Conservation (phyloP, 2,888 invertebrate species). For the Drosophila tripunctata region DNA sequence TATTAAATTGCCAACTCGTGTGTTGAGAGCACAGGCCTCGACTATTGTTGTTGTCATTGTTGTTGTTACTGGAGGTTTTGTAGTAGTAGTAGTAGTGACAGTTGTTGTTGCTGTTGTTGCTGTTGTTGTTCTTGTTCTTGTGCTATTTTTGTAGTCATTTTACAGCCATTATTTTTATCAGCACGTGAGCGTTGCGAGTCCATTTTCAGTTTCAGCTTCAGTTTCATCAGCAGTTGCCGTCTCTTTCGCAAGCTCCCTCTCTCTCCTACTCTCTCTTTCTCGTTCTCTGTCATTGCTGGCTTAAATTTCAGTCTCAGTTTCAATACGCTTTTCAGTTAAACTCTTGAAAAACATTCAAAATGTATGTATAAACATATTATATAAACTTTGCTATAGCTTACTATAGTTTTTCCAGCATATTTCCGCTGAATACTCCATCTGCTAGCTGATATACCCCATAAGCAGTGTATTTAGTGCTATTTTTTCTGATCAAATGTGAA, state of each 20-base stretch:
- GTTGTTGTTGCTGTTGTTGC: constrained; percentile 37
- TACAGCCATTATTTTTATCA: constrained; percentile 75
- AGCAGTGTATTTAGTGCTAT: background rate
- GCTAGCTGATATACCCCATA: background rate
- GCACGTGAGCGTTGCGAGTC: constrained; percentile 65
- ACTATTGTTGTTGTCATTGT: constrained; percentile 45
- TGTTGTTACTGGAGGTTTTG: constrained; percentile 13
- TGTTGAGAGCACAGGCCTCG: constrained; percentile 39
- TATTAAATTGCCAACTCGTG: constrained; percentile 77
- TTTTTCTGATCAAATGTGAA: background rate
- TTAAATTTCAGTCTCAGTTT: too few species aligned
- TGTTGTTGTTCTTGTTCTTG: constrained; percentile 26
- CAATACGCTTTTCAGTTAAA: too few species aligned
- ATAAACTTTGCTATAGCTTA: too few species aligned
- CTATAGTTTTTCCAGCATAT: background rate
- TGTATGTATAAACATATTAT: too few species aligned
- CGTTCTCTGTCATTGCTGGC: constrained; percentile 2
- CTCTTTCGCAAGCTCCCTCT: constrained; percentile 10
- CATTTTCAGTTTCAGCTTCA: constrained; percentile 48
- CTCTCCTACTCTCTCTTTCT: background rate
- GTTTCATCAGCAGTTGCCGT: constrained; percentile 21
- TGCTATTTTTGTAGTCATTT: constrained; percentile 63
- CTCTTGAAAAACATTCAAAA: too few species aligned
- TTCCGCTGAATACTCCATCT: background rate
- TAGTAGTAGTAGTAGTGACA: background rate